phyloP scores from a whole-genome alignment of 2,888 invertebrate genomes.

The Drosophila formosana region DNA sequence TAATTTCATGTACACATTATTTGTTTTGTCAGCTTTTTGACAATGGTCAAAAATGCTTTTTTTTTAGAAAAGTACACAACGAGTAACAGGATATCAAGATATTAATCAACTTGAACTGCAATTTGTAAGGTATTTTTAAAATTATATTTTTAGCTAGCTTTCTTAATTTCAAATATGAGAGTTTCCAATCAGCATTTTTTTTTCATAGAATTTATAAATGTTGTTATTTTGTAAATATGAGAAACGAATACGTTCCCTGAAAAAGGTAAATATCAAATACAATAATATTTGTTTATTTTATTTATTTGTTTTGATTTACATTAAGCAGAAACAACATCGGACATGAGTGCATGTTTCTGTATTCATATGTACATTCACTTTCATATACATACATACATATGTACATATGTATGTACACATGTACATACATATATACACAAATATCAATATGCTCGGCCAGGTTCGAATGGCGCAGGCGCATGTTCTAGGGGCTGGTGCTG shows the following conservation, averaged over 20 bases:
- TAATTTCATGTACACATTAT: slow-evolving; percentile 18
- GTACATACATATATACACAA: slow-evolving; percentile 20
- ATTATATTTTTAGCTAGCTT: background rate
- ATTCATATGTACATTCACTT: background rate
- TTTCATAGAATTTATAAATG: too few species aligned
- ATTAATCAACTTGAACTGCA: background rate
- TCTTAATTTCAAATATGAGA: background rate
- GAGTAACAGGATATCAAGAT: background rate
- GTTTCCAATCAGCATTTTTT: too few species aligned
- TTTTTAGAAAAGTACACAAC: background rate
- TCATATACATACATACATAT: slow-evolving; percentile 5
- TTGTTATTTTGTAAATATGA: too few species aligned
- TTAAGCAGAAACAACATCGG: slow-evolving; percentile 29
- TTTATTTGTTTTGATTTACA: too few species aligned
- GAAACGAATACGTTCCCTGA: too few species aligned
- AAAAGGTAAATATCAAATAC: background rate
- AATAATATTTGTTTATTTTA: too few species aligned
- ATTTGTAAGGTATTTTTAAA: background rate
- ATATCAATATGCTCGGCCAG: slow-evolving; percentile 54
- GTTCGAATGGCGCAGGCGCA: slow-evolving; percentile 56
- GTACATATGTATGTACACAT: background rate
- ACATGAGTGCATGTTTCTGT: background rate
- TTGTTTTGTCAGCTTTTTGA: slow-evolving; percentile 47
- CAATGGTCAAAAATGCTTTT: slow-evolving; percentile 3
- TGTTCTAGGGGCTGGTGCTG: slow-evolving; percentile 28